These are phyloP conservation scores for Ricordea florida DNA, from an alignment of 92 coral and sea anemone genomes.

Conservation along the genomic window DNA sequence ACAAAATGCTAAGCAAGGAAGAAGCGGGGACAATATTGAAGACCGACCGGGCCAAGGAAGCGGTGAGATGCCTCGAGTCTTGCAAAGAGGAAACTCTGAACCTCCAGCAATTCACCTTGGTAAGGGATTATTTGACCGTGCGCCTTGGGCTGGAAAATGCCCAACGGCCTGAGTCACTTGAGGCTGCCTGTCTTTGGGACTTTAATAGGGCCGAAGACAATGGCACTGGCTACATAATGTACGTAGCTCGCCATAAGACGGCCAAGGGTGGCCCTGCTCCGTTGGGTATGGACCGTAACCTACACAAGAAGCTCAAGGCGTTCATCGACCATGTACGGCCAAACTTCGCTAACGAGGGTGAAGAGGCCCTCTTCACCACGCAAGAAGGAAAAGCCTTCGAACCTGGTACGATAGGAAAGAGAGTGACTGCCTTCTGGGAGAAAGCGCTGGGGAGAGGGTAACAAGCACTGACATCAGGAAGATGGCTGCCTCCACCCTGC, in stretches of 20 bases:
- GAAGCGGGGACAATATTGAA: not conserved
- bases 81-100: not conserved
- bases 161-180: not conserved
- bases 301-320: not conserved
- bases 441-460: not conserved
- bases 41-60: not conserved
- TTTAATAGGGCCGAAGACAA: not conserved
- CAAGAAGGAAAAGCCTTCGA: not conserved
- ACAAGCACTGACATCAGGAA: not conserved
- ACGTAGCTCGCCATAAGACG: not conserved
- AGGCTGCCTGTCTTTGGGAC: not conserved
- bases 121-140: not conserved
- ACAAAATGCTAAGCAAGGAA: not conserved
- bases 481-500: not conserved
- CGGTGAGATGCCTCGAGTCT: not conserved
- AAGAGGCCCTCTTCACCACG: not conserved
- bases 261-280: not conserved
- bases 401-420: not conserved
- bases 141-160: not conserved
- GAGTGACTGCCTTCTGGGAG: not conserved
- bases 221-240: not conserved
- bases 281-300: not conserved
- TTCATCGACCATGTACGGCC: not conserved
- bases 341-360: not conserved
- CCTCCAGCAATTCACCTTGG: not conserved